Conservation (phyloP, 2,113 vertebrate genomes). For the Machaerirhynchus nigripectus region DNA sequence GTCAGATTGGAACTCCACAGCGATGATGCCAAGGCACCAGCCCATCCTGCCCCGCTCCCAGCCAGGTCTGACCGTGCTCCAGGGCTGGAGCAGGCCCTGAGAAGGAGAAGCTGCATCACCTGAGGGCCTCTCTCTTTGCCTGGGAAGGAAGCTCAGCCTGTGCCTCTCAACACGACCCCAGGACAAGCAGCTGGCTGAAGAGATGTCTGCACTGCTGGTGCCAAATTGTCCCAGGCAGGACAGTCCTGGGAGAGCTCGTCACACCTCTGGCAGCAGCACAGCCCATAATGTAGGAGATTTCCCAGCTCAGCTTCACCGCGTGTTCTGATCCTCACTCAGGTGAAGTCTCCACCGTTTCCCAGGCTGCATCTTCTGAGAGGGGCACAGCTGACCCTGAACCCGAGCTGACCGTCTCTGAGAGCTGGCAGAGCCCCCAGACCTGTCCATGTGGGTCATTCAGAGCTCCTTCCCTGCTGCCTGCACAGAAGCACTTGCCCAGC, state of each 20-base stretch:
- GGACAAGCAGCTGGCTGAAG: not conserved
- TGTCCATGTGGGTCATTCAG: accelerated
- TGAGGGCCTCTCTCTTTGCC: not conserved
- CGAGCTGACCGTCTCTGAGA: not conserved
- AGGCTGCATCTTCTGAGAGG: not conserved
- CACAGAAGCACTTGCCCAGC: not conserved
- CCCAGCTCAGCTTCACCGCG: not conserved
- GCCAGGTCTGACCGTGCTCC: not conserved
- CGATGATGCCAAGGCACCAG: not conserved
- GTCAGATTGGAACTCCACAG: not conserved
- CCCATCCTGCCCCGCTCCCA: not conserved
- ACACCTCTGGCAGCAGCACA: not conserved
- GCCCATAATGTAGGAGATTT: not conserved
- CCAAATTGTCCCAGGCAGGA: not conserved
- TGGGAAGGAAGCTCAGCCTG: not conserved
- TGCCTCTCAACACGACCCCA: not conserved
- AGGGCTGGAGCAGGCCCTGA: not conserved
- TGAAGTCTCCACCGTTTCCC: not conserved
- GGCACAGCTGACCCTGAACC: not conserved
- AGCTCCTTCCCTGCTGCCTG: not conserved
- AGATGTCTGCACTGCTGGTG: not conserved
- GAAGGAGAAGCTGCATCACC: not conserved
- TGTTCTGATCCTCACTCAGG: not conserved
- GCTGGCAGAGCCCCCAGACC: not conserved
- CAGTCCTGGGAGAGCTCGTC: not conserved